A percentile compares a stretch with the other conserved stretches of the same genome.
phyloP scores from a whole-genome alignment of 2,113 vertebrate species.

The Toxotes chatareus region DNA sequence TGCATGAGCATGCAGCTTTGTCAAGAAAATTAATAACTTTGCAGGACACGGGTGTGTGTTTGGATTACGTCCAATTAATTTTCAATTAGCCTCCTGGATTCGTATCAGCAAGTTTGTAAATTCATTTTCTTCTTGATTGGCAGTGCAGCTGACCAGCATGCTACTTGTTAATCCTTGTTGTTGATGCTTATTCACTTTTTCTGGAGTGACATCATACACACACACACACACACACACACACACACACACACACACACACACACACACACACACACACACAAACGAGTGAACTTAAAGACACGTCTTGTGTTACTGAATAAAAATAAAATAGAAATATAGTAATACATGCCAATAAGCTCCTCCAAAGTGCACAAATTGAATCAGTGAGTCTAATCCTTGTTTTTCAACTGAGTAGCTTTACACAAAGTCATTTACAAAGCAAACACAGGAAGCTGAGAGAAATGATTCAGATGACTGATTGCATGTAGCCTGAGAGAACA shows the following conservation, averaged over 20 bases:
- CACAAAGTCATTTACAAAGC: constrained; percentile 1
- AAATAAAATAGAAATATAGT: background rate
- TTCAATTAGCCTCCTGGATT: constrained; percentile 31
- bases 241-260: background rate
- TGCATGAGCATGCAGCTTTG: background rate
- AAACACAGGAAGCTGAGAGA: background rate
- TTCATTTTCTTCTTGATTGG: constrained; percentile 15
- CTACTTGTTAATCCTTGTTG: background rate
- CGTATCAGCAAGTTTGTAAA: background rate
- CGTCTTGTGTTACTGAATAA: background rate
- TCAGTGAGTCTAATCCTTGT: background rate
- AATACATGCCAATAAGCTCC: background rate
- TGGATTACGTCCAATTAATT: constrained; percentile 47
- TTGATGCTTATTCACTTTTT: background rate
- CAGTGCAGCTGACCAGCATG: background rate
- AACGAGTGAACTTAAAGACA: background rate
- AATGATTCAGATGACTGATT: background rate
- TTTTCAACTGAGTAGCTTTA: constrained; percentile 5
- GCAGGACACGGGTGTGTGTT: constrained; percentile 16
- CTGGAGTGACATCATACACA: background rate
- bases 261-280: background rate
- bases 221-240: background rate
- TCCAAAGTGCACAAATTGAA: background rate
- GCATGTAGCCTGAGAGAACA: background rate
- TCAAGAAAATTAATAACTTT: constrained; percentile 38